A percentile compares a stretch with the other conserved stretches of the same genome.
phyloP scores from a whole-genome alignment of 1,140 invertebrate species.

The Hyles vespertilio region DNA sequence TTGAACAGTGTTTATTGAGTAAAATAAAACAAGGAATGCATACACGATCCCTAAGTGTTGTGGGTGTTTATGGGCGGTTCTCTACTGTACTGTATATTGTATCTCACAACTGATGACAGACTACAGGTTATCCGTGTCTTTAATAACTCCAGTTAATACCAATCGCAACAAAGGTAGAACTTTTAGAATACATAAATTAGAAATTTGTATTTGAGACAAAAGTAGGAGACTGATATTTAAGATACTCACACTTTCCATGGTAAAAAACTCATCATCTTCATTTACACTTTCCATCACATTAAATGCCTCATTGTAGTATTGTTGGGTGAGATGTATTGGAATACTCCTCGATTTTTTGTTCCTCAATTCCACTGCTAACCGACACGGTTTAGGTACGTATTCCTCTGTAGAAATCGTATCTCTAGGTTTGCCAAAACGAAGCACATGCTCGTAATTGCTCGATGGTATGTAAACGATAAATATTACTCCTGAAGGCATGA shows the following conservation, averaged over 20 bases:
- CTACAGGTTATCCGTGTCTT: too few relatives aligned
- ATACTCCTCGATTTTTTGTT: slow-evolving; percentile 56
- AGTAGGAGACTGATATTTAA: too few relatives aligned
- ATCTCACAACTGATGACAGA: too few relatives aligned
- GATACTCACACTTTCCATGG: slow-evolving; percentile 67
- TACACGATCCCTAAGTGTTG: too few relatives aligned
- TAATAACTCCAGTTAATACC: too few relatives aligned
- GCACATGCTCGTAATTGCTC: slow-evolving; percentile 55
- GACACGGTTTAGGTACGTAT: slow-evolving; percentile 25
- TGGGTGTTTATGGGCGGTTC: too few relatives aligned
- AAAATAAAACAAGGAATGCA: too few relatives aligned
- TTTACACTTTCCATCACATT: slow-evolving; percentile 49
- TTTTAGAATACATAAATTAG: too few relatives aligned
- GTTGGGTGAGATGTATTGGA: slow-evolving; percentile 56
- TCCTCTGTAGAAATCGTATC: slow-evolving; percentile 41
- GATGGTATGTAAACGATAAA: slow-evolving; percentile 60
- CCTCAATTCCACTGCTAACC: slow-evolving; percentile 49
- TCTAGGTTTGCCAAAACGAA: slow-evolving; percentile 57
- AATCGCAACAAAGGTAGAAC: too few relatives aligned
- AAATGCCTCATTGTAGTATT: slow-evolving; percentile 52
- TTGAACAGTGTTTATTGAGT: too few relatives aligned
- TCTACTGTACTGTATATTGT: too few relatives aligned
- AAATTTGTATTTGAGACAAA: too few relatives aligned
- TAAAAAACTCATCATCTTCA: slow-evolving; percentile 49
- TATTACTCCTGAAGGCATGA: slow-evolving; percentile 56